These are phyloP conservation scores for Ursus arctos DNA, from an alignment of 2,113 vertebrate species.

Conservation along the genomic window DNA sequence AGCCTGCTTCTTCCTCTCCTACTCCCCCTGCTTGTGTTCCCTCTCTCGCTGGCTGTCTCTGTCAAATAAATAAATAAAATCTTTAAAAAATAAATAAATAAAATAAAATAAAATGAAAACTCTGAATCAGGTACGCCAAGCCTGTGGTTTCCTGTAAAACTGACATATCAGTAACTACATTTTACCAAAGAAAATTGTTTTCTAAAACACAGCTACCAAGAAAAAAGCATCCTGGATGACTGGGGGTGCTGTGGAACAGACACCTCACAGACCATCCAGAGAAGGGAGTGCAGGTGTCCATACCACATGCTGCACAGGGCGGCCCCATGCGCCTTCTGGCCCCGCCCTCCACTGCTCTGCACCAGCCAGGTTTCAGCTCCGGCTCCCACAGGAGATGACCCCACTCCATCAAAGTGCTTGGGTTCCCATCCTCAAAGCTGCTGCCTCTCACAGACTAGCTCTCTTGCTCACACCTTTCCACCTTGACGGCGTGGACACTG, in stretches of 20 bases:
- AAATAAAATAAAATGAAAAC: no score
- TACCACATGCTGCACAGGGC: not conserved
- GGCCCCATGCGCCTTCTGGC: no score
- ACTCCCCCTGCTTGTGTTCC: no score
- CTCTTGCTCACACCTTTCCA: not conserved
- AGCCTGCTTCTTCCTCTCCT: no score
- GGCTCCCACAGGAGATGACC: not conserved
- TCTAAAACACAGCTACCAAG: not conserved
- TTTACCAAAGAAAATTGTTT: not conserved
- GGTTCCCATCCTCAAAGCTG: not conserved
- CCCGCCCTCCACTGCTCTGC: no score
- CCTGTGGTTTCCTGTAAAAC: not conserved
- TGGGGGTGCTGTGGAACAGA: not conserved
- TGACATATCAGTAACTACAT: not conserved
- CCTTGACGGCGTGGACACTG: not conserved
- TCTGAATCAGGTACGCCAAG: not conserved
- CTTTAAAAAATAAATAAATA: no score
- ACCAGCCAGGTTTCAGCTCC: not conserved
- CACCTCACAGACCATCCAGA: rapidly evolving
- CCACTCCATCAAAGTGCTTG: not conserved
- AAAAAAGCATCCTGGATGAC: not conserved
- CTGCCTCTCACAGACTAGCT: not conserved
- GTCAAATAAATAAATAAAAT: no score
- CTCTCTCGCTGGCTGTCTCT: no score
- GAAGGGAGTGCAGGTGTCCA: not conserved